phyloP scores from a whole-genome alignment of 2,113 vertebrate species.

The Fulica atra region DNA sequence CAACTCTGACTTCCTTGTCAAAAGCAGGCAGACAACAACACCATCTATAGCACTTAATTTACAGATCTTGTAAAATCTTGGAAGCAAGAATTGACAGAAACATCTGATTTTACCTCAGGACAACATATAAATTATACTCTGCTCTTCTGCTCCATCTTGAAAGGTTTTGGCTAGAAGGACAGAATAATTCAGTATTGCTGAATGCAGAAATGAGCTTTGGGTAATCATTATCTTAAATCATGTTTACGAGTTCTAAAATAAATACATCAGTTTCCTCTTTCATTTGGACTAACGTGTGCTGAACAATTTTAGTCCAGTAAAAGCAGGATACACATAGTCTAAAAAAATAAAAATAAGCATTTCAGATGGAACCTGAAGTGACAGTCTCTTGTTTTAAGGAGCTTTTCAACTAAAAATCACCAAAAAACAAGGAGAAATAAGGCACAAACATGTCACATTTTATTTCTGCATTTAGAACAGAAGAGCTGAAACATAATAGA shows the following conservation, averaged over 20 bases:
- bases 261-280: background rate
- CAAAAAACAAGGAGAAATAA: background rate
- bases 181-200: slow-evolving; percentile 42
- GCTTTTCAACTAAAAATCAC: background rate
- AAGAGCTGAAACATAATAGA: background rate
- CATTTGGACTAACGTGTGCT: background rate
- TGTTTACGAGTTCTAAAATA: background rate
- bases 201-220: background rate
- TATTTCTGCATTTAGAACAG: background rate
- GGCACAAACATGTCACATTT: background rate
- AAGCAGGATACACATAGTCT: background rate
- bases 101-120: slow-evolving; percentile 66
- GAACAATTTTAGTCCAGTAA: slow-evolving; percentile 35
- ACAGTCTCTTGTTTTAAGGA: background rate
- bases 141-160: slow-evolving; percentile 12
- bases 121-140: slow-evolving; percentile 62
- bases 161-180: slow-evolving; percentile 29
- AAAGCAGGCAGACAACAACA: slow-evolving; percentile 34
- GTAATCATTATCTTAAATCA: slow-evolving; percentile 38
- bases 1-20: slow-evolving; percentile 57
- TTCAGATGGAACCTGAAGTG: background rate
- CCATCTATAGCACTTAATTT: slow-evolving; percentile 65
- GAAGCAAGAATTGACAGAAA: slow-evolving; percentile 70
- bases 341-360: background rate
- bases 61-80: slow-evolving; percentile 69